These are phyloP conservation scores for Epicampocera succincta DNA, from an alignment of 2,888 invertebrate genomes.

Conservation along the genomic window DNA sequence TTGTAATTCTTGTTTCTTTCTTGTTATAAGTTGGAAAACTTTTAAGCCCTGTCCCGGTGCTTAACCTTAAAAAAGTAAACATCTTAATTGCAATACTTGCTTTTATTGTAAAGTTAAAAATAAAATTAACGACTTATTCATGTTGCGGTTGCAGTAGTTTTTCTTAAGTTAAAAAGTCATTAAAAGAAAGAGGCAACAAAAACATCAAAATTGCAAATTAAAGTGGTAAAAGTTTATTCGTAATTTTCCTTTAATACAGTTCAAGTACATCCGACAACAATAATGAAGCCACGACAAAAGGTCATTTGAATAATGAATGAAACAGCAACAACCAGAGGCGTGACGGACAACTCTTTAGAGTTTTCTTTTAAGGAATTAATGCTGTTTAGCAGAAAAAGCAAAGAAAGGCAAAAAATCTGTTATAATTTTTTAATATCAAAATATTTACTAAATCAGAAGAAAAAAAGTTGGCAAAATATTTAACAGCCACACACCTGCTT, in stretches of 20 bases:
- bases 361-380: too few relatives aligned
- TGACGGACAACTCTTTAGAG: not conserved
- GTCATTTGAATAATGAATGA: conserved; percentile 48
- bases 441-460: too few relatives aligned
- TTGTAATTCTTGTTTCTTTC: not conserved
- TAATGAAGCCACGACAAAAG: conserved; percentile 38
- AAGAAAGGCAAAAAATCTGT: too few relatives aligned
- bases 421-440: too few relatives aligned
- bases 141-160: conserved; percentile 24
- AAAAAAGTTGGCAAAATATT: too few relatives aligned
- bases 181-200: conserved; percentile 2
- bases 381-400: too few relatives aligned
- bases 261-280: conserved; percentile 30
- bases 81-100: not conserved
- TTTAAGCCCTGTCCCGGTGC: not conserved
- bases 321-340: conserved; percentile 9
- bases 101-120: conserved; percentile 7
- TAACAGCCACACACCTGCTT: too few relatives aligned
- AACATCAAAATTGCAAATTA: conserved; percentile 7
- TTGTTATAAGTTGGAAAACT: not conserved
- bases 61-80: not conserved
- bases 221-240: conserved; percentile 35
- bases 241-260: conserved; percentile 40
- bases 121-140: conserved; percentile 32
- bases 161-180: conserved; percentile 24